These are phyloP conservation scores for Clarias magur DNA, from an alignment of 2,113 vertebrate species.

Conservation along the genomic window DNA sequence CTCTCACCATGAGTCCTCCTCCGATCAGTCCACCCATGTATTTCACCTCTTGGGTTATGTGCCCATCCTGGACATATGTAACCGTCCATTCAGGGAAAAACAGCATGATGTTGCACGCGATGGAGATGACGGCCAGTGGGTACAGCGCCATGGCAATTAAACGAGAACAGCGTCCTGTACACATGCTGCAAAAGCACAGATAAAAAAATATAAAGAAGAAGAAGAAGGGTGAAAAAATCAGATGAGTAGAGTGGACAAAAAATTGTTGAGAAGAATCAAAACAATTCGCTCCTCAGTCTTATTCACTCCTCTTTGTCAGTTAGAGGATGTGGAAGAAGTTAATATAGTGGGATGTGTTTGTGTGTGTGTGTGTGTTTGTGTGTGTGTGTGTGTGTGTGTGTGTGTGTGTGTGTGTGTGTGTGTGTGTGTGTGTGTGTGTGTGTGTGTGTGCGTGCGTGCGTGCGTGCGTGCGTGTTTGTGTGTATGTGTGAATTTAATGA, in stretches of 20 bases:
- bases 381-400: too few relatives aligned
- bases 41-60: constrained; percentile 75
- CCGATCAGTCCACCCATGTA: constrained; percentile 79
- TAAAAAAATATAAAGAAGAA: background rate
- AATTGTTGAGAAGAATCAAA: background rate
- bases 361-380: background rate
- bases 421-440: background rate
- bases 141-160: constrained; percentile 71
- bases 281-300: background rate
- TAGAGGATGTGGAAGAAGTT: background rate
- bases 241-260: background rate
- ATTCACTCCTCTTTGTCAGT: background rate
- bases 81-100: constrained; percentile 74
- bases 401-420: too few relatives aligned
- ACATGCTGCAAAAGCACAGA: constrained; percentile 64
- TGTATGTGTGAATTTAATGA: background rate
- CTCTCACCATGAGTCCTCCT: constrained; percentile 77
- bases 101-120: constrained; percentile 77
- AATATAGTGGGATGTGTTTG: background rate
- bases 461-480: too few relatives aligned
- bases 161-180: constrained; percentile 74
- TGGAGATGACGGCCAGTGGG: constrained; percentile 69
- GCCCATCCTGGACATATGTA: constrained; percentile 64
- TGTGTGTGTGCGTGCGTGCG: too few relatives aligned
- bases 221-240: background rate